Evolutionary conservation across 2,888 invertebrate species (phyloP).

Genomic region (Lasioglossum lativentre): DNA sequence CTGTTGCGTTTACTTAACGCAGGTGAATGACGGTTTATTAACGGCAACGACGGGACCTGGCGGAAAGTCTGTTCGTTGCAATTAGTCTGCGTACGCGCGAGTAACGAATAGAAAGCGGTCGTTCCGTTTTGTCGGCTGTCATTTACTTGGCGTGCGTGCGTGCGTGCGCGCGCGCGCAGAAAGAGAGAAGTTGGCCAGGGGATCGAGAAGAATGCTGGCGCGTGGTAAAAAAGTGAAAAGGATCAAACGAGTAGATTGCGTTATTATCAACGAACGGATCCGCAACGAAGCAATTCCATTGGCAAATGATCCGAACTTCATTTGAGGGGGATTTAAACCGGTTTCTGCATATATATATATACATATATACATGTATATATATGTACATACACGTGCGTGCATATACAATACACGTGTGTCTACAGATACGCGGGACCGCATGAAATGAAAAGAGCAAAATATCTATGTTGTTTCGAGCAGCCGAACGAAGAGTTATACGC

Average conservation of each 20-base stretch:
- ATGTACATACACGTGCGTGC: background rate
- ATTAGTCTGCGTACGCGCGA: background rate
- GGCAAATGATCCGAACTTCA: conserved; percentile 50
- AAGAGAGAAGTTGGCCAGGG: background rate
- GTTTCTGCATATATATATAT: conserved; percentile 24
- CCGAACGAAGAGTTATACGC: background rate
- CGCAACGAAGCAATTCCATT: conserved; percentile 31
- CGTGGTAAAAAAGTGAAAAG: background rate
- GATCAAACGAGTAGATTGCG: background rate
- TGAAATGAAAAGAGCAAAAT: conserved; percentile 5
- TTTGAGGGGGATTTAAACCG: conserved; percentile 48
- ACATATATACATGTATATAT: too few relatives aligned
- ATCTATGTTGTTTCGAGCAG: conserved; percentile 31
- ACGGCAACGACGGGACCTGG: background rate
- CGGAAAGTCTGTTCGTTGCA: background rate
- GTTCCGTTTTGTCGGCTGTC: background rate
- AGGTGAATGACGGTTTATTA: background rate
- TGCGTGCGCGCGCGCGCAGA: background rate
- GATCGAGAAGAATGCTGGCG: background rate
- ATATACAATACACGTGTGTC: background rate
- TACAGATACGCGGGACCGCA: background rate
- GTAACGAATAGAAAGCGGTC: background rate
- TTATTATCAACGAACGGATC: conserved; percentile 24
- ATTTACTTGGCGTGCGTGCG: background rate
- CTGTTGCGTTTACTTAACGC: background rate